These are phyloP conservation scores for Chloropsis cyanopogon DNA, from an alignment of 2,113 vertebrate species.

Conservation along the genomic window DNA sequence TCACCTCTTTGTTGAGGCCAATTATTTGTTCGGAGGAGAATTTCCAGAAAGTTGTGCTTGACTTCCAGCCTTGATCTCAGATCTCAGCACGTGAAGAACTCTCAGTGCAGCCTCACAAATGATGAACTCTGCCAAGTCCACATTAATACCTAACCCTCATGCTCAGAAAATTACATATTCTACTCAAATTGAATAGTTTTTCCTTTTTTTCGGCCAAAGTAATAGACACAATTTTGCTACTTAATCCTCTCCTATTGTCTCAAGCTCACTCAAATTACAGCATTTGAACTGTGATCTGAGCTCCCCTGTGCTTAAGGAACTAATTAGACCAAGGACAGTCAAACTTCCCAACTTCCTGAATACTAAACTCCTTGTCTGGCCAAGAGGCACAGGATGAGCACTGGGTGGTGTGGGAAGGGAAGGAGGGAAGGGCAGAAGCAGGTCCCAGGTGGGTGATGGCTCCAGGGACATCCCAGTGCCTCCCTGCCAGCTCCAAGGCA, in stretches of 20 bases:
- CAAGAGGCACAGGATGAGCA: not conserved
- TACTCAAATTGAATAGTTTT: not conserved
- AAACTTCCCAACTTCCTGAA: constrained; percentile 7
- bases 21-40: not conserved
- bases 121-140: constrained; percentile 16
- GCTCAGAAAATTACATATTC: constrained; percentile 20
- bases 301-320: constrained; percentile 24
- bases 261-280: constrained; percentile 22
- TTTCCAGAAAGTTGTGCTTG: not conserved
- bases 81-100: constrained; percentile 9
- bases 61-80: constrained; percentile 22
- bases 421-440: not conserved
- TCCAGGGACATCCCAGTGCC: not conserved
- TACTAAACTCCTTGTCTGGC: not conserved
- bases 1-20: not conserved
- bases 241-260: constrained; percentile 27
- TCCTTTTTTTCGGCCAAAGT: not conserved
- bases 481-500: not conserved
- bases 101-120: not conserved
- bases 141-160: constrained; percentile 11
- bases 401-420: no score
- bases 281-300: constrained; percentile 21
- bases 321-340: constrained; percentile 31
- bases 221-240: not conserved
- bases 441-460: not conserved